phyloP scores from a whole-genome alignment of 2,888 invertebrate species.

The Nephrotoma flavescens region DNA sequence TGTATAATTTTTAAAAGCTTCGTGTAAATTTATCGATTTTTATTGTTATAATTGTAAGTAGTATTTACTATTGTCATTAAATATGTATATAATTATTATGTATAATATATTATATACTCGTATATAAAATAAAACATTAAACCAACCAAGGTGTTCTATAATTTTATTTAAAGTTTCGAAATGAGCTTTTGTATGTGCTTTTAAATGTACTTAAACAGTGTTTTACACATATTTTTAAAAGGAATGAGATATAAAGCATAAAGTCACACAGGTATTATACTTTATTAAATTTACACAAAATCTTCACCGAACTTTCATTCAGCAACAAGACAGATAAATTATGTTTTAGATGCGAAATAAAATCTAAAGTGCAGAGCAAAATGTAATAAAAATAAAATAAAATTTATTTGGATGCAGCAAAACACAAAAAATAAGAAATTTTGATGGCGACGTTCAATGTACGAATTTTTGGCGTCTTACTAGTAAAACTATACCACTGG shows the following conservation, averaged over 20 bases:
- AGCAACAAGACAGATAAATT: background rate
- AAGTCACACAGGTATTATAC: background rate
- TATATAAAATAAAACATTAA: background rate
- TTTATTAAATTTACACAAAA: background rate
- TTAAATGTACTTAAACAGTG: background rate
- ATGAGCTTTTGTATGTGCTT: background rate
- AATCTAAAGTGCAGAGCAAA: background rate
- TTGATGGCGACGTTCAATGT: background rate
- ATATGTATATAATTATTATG: background rate
- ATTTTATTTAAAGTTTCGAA: background rate
- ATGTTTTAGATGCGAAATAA: background rate
- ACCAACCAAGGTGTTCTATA: background rate
- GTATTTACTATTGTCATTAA: background rate
- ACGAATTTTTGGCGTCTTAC: background rate
- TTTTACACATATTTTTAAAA: background rate
- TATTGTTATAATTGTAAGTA: background rate
- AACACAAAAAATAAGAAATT: background rate
- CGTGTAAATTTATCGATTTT: background rate
- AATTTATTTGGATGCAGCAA: background rate
- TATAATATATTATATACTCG: no score
- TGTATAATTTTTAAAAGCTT: background rate
- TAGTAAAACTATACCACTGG: background rate
- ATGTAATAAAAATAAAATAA: background rate
- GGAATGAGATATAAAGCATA: background rate
- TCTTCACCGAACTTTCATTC: background rate